Conservation (phyloP, 2,113 vertebrate species). For the pig (Sus scrofa) region T2T-Sscrofa CM000813.6:142137501-142138000, state of each 20-base stretch:
- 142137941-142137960: background rate
- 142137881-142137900: background rate
- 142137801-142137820: background rate
- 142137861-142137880: background rate
- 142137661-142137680: background rate
- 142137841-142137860: background rate
- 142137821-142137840: background rate
- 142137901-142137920: background rate
- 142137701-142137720: background rate
- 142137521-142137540: background rate
- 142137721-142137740: background rate
- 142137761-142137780: background rate
- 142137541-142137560: conserved; percentile 40
- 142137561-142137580: background rate
- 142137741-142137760: background rate
- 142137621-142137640: background rate
- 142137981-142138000: background rate
- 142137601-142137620: background rate
- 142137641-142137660: background rate
- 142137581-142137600: background rate
- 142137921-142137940: background rate
- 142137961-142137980: background rate
- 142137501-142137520: conserved; percentile 19
- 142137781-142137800: background rate
- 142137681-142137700: background rate